Conservation (phyloP, 2,888 invertebrate species). For the Sympetrum striolatum region DNA sequence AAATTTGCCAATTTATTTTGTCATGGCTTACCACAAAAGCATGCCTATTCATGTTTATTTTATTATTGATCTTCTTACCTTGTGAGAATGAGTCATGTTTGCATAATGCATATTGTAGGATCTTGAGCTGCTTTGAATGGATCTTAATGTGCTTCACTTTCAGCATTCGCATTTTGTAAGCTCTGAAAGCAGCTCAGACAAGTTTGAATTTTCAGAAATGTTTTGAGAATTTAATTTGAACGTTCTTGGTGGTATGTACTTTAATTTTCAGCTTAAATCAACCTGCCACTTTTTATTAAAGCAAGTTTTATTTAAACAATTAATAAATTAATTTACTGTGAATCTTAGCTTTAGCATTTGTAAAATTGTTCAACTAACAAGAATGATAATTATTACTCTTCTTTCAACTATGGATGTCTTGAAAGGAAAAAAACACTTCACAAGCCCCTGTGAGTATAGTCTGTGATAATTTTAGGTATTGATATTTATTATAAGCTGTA, state of each 20-base stretch:
- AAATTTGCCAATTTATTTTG: no score
- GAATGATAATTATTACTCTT: not conserved
- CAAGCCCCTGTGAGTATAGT: constrained; percentile 38
- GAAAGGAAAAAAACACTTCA: constrained; percentile 33
- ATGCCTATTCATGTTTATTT: no score
- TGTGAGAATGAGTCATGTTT: not conserved
- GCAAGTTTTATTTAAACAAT: not conserved
- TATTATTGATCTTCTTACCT: not conserved
- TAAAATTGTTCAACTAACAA: constrained; percentile 28
- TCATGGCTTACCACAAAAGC: no score
- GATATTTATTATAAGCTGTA: constrained; percentile 37
- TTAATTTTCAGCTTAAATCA: constrained; percentile 23
- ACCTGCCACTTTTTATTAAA: no score
- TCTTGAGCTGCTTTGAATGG: not conserved
- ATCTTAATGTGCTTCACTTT: not conserved
- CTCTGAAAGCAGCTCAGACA: constrained; percentile 9
- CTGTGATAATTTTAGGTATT: constrained; percentile 43
- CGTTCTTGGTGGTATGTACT: not conserved
- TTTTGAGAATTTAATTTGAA: constrained; percentile 28
- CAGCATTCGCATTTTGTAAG: not conserved
- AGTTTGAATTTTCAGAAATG: not conserved
- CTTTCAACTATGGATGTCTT: constrained; percentile 11
- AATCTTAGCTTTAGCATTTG: constrained; percentile 21
- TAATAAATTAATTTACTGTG: not conserved
- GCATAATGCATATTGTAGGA: not conserved